Conservation (phyloP, 2,888 invertebrate genomes). For the Caenorhabditis sp. region DNA sequence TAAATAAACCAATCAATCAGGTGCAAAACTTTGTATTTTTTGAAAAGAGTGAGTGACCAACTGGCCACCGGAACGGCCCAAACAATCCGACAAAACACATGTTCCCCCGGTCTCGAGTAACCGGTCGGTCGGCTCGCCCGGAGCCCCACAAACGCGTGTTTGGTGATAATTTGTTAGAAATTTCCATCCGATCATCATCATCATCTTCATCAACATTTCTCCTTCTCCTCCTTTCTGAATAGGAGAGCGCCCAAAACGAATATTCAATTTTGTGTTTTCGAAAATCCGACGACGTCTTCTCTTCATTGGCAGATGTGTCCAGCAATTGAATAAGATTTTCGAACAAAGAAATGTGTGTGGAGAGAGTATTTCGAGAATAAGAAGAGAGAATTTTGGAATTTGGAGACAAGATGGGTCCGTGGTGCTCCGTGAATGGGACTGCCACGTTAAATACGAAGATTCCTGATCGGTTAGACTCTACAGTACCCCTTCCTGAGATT, state of each 20-base stretch:
- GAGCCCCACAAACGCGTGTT: slow-evolving; percentile 21
- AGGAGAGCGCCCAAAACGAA: slow-evolving; percentile 8
- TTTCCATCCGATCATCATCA: slow-evolving; percentile 20
- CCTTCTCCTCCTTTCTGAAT: slow-evolving; percentile 11
- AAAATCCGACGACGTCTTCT: slow-evolving; percentile 13
- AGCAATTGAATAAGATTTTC: slow-evolving; percentile 27
- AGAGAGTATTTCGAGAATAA: slow-evolving; percentile 9
- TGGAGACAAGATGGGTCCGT: slow-evolving; percentile 1
- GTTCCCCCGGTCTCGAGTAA: slow-evolving; percentile 5
- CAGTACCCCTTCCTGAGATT: background rate
- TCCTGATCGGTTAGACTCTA: background rate
- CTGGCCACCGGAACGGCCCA: slow-evolving; percentile 9
- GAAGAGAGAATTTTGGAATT: slow-evolving; percentile 9
- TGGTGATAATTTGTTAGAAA: slow-evolving; percentile 32
- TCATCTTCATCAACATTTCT: slow-evolving; percentile 1
- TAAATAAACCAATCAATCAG: slow-evolving; percentile 57
- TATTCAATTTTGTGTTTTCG: slow-evolving; percentile 53
- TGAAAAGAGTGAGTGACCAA: slow-evolving; percentile 43
- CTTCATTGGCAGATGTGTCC: slow-evolving; percentile 40
- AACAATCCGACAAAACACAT: background rate
- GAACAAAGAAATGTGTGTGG: slow-evolving; percentile 9
- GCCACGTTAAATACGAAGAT: no score
- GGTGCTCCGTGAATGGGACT: background rate
- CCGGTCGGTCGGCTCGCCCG: background rate
- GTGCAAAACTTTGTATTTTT: slow-evolving; percentile 42